Evolutionary conservation across 2,888 invertebrate species (phyloP).

Genomic region (Xestoiulus laeticollis): DNA sequence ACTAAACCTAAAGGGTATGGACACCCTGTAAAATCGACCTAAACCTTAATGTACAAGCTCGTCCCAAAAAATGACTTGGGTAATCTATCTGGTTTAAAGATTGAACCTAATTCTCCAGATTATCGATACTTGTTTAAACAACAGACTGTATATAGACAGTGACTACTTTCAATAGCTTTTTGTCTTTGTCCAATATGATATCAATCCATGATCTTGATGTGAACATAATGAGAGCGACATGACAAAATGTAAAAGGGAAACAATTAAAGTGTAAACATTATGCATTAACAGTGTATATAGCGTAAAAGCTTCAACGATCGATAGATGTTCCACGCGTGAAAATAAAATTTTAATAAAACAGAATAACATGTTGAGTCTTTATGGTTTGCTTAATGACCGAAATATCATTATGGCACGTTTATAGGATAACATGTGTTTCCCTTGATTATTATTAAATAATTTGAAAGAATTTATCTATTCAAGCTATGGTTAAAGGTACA

Average conservation of each 20-base stretch:
- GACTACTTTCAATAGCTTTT: not conserved
- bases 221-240: not conserved
- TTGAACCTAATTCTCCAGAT: not conserved
- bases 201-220: not conserved
- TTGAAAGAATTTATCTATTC: too few species aligned
- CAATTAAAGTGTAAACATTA: not conserved
- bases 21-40: slow-evolving; percentile 21
- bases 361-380: not conserved
- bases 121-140: not conserved
- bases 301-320: not conserved
- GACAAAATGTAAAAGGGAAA: not conserved
- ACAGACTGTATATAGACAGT: not conserved
- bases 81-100: not conserved
- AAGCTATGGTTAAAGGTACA: too few species aligned
- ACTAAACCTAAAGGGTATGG: not conserved
- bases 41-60: not conserved
- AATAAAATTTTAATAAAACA: not conserved
- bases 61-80: not conserved
- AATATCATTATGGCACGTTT: not conserved
- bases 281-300: not conserved
- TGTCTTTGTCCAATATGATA: too few species aligned
- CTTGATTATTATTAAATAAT: too few species aligned
- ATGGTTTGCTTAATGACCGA: not conserved
- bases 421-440: not conserved
- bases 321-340: not conserved